Evolutionary conservation across 1,140 invertebrate genomes (phyloP), one percentile per base, ranked within the genome.

Genomic region (Tribolium castaneum): DNA sequence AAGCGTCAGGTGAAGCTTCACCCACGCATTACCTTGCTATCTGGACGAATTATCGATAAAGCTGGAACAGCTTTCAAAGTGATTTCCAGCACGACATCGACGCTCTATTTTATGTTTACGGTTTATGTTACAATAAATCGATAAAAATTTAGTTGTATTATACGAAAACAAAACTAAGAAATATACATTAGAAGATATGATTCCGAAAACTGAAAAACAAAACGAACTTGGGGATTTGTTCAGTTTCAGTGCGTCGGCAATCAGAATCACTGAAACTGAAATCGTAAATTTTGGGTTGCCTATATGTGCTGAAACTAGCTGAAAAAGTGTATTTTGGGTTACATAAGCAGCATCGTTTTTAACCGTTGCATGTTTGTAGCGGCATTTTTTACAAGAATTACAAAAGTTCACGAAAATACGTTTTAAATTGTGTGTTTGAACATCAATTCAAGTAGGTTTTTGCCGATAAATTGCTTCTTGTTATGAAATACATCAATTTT

Each of bases 21-120:
- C 71, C 71, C 71, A 73, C 71, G 71, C 71, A 73, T 54, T 73
- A 73, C 52, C 49, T 51, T 72, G 39, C 70, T 30, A 52, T 73
- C 45, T 73, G 19, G 49, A 73, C 71, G 34, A 72, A 73, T 51
- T 54, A 73, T 73, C 71, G 71, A 73, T 73, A 73, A 73, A 73
- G 52, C 71, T 73, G 25, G 71, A 54, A 52, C 50, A 73, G 52
- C 22, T 50, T 54, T 73, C 30, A 34, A 73, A 52, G 49, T 73
- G 52, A 3, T 54, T 73, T 52, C 30, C 45, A 13, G 12, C 71
- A 73, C 52, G 22, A n/a, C 49, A 73, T 22, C 30, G 22, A n/a
- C 71, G 30, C 10, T 6, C 70, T 12, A 52, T 73, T 50, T 30
- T 6, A 30, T 30, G 25, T 30, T 73, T 14, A 66, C 3, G 51